Conservation (phyloP, 1,140 invertebrate genomes). For the Trissolcus basalis region DNA sequence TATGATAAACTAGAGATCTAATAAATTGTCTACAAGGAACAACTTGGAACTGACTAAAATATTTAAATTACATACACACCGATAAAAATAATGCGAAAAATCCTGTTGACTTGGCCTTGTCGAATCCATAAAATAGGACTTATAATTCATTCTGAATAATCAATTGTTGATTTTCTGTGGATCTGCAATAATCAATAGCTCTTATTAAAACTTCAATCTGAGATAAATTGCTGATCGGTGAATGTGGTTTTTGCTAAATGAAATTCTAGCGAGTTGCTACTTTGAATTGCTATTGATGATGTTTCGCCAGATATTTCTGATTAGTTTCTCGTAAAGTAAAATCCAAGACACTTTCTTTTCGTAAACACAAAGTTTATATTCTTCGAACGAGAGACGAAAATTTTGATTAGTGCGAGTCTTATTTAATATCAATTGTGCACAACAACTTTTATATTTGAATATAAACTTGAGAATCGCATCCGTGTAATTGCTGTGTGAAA, state of each 20-base stretch:
- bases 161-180: conserved; percentile 42
- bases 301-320: conserved; percentile 46
- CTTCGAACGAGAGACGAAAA: background rate
- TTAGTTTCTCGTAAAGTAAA: background rate
- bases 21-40: conserved; percentile 35
- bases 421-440: too few species aligned
- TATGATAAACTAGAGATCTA: conserved; percentile 12
- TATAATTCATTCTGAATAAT: conserved; percentile 41
- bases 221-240: conserved; percentile 8
- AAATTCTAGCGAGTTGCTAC: background rate
- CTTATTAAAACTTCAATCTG: conserved; percentile 30
- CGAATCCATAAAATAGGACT: conserved; percentile 35
- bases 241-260: background rate
- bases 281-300: conserved; percentile 1
- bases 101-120: conserved; percentile 47
- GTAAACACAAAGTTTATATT: background rate
- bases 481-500: too few species aligned
- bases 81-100: conserved; percentile 50
- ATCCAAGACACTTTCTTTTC: background rate
- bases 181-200: conserved; percentile 51
- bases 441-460: too few species aligned
- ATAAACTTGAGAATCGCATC: too few species aligned
- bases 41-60: conserved; percentile 32
- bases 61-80: conserved; percentile 51
- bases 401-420: too few species aligned